Conservation (phyloP, 64 coral and sea anemone species). For the Montipora capricornis region DNA sequence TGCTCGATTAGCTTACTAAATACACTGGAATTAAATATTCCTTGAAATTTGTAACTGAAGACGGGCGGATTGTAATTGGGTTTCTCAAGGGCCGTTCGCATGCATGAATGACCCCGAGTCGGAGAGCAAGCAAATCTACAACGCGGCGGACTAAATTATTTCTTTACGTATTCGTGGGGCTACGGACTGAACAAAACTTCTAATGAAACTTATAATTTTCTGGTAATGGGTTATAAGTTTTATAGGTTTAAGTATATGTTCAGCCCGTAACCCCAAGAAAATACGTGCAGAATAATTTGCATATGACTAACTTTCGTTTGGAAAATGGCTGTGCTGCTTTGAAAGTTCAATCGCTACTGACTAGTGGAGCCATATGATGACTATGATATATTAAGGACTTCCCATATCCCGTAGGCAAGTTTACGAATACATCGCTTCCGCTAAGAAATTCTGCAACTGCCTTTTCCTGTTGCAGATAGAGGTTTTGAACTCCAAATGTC, state of each 20-base stretch:
- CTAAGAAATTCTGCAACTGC: too few relatives aligned
- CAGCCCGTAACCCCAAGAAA: too few relatives aligned
- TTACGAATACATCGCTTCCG: too few relatives aligned
- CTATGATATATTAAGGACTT: too few relatives aligned
- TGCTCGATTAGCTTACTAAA: neutral
- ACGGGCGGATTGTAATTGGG: neutral
- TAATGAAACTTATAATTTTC: neutral
- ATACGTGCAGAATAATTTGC: too few relatives aligned
- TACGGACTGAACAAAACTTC: neutral
- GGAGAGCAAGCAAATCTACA: neutral
- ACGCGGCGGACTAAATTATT: neutral
- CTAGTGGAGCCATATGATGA: too few relatives aligned
- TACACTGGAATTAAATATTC: neutral
- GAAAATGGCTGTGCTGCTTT: too few relatives aligned
- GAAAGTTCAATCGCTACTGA: too few relatives aligned
- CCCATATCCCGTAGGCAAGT: too few relatives aligned
- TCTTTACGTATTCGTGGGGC: neutral
- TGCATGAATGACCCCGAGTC: neutral
- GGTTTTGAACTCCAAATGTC: too few relatives aligned
- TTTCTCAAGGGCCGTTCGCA: neutral
- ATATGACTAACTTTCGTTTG: too few relatives aligned
- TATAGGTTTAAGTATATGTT: neutral
- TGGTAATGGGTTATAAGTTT: neutral
- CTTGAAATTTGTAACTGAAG: neutral
- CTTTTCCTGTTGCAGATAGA: too few relatives aligned